A percentile compares a stretch with the other conserved stretches of the same genome.
Conservation (phyloP, 2,888 invertebrate species). For the Lasioglossum oenotherae region DNA sequence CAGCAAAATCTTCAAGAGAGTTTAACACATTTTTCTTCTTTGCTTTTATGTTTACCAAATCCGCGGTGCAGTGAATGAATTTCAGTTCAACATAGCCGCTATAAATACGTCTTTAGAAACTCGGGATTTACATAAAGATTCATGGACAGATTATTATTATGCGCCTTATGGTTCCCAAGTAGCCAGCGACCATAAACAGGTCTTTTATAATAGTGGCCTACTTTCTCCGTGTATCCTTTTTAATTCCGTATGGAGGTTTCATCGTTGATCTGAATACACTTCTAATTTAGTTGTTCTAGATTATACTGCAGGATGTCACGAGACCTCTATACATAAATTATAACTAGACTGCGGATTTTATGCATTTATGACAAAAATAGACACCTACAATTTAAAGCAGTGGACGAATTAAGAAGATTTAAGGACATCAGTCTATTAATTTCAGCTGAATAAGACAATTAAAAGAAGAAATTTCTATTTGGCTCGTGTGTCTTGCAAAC, state of each 20-base stretch:
- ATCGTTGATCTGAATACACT: not conserved
- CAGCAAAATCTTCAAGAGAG: not conserved
- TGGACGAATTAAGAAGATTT: too few species aligned
- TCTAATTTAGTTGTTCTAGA: not conserved
- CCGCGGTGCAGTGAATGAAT: not conserved
- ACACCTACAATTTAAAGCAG: too few species aligned
- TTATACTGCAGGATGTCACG: not conserved
- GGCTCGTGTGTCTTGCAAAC: too few species aligned
- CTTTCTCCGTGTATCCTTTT: not conserved
- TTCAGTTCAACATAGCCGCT: not conserved
- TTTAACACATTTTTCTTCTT: not conserved
- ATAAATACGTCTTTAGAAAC: slow-evolving; percentile 14
- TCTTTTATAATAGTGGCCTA: slow-evolving; percentile 1
- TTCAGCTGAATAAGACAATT: too few species aligned
- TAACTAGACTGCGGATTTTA: too few species aligned
- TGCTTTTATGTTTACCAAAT: not conserved
- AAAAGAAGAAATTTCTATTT: too few species aligned
- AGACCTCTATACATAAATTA: not conserved
- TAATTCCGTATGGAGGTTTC: not conserved
- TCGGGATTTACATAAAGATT: not conserved
- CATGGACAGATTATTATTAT: not conserved
- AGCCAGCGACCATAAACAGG: not conserved
- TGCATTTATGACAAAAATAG: too few species aligned
- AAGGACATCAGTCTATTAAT: too few species aligned
- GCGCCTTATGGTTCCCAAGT: not conserved